Conservation (phyloP, 2,797 vertebrate species). For the Malacoraja senta region DNA sequence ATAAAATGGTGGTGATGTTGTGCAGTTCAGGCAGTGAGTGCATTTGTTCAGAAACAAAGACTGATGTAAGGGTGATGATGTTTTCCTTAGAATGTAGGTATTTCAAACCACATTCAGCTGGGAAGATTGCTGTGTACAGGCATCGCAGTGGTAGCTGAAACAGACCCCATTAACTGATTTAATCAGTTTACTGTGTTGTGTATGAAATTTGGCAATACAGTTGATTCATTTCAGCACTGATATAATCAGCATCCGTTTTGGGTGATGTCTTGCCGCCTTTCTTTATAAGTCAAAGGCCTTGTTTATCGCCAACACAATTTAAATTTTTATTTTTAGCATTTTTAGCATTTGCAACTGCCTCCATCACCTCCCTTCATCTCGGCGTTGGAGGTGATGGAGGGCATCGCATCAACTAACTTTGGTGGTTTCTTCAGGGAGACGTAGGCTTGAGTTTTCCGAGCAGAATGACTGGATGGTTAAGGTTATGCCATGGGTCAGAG, state of each 20-base stretch:
- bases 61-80: neutral
- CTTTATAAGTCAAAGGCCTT: neutral
- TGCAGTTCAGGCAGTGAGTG: neutral
- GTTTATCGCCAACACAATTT: neutral
- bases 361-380: neutral
- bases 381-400: neutral
- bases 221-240: conserved; percentile 15
- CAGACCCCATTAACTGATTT: neutral
- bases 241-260: conserved; percentile 22
- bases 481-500: neutral
- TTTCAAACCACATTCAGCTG: neutral
- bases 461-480: neutral
- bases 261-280: neutral
- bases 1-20: neutral
- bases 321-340: neutral
- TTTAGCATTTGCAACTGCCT: neutral
- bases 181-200: neutral
- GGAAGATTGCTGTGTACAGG: neutral
- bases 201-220: neutral
- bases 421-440: neutral
- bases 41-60: neutral
- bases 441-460: neutral
- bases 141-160: neutral
- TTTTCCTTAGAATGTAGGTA: neutral
- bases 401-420: neutral